A percentile compares a stretch with the other conserved stretches of the same genome.
phyloP scores from a whole-genome alignment of 2,797 vertebrate species.

The Meriones psammophilus region DNA sequence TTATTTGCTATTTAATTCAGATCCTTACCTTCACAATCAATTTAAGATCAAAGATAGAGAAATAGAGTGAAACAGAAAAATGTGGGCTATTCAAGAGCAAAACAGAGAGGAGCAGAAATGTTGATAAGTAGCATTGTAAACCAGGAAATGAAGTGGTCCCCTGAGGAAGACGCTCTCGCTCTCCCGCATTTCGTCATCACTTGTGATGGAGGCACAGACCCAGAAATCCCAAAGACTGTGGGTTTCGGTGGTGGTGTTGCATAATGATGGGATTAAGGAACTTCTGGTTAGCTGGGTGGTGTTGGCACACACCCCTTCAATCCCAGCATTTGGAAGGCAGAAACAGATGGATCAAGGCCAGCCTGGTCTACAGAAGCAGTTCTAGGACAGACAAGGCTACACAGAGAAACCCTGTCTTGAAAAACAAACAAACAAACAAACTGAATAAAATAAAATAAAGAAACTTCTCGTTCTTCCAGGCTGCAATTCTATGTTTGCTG shows the following conservation, averaged over 20 bases:
- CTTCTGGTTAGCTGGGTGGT: not conserved
- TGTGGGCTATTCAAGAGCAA: not conserved
- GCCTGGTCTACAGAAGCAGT: not conserved
- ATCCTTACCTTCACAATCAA: conserved; percentile 7
- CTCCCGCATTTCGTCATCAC: not conserved
- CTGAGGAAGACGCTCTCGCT: not conserved
- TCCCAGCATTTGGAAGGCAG: not conserved
- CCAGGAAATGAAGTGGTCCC: not conserved
- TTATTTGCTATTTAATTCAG: not conserved
- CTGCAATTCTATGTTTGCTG: conserved; percentile 22
- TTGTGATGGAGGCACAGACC: not conserved
- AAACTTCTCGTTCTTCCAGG: not conserved
- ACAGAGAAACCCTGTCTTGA: not conserved
- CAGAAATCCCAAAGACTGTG: not conserved
- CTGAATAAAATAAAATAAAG: not conserved
- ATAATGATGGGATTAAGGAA: conserved; percentile 8
- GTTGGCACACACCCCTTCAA: not conserved
- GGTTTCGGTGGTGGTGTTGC: not conserved
- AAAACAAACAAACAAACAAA: not conserved
- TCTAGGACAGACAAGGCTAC: not conserved
- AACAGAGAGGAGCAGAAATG: not conserved
- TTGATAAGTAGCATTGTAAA: not conserved
- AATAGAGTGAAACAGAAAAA: not conserved
- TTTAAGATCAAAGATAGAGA: not conserved
- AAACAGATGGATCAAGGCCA: not conserved